Base-by-base conservation (phyloP, 1,140 invertebrate species). In the Drosophila nigromelanica region DNA sequence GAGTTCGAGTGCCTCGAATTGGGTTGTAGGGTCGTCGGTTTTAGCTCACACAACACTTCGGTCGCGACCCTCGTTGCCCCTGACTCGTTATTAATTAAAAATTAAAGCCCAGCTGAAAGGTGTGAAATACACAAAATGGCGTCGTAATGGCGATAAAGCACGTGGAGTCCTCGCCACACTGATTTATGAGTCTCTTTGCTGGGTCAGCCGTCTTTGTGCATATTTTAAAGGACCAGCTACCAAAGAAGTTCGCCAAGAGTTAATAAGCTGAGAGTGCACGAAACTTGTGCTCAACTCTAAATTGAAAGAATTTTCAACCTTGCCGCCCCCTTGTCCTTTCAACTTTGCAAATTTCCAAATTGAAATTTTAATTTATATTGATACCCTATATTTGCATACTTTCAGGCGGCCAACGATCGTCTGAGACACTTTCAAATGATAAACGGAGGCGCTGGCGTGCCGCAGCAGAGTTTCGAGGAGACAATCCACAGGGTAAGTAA, bases 391-490 rank as follows among this genome's bases (percentile, higher is more conserved):
- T 67, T 37, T 15, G 24, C 8, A 43, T 18, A 60, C 51, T 45
- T 73, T 76, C 68, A 92, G 91, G 89, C 89, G 30, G 89, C 91
- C 76, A 92, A 96, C 93, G 95, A 96, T 92, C 93, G 95, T 90
- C 93, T 96, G 87, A 93, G 95, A 91, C 95, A 95, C 93, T 94
- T 96, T 75, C 95, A 96, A 93, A 95, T 91, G 73, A 86, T 96
- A 94, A 96, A 95, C 92, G 95, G 95, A 73, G 94, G 94, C 6
- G 82, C 71, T 67, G 81, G 83, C 27, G 95, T 68, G 45, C 94
- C 95, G 87, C 94, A 95, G 72, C 95, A 95, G 91, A 96, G 95
- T 90, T 97, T 97, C 91, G 96, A 97, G 93, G 96, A 97, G 92
- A 97, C 96, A 76, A 97, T 97, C 91, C 95, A 96, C 92, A 95